phyloP scores from a whole-genome alignment of 2,797 vertebrate species.

The Rhadinocentrus ornatus region DNA sequence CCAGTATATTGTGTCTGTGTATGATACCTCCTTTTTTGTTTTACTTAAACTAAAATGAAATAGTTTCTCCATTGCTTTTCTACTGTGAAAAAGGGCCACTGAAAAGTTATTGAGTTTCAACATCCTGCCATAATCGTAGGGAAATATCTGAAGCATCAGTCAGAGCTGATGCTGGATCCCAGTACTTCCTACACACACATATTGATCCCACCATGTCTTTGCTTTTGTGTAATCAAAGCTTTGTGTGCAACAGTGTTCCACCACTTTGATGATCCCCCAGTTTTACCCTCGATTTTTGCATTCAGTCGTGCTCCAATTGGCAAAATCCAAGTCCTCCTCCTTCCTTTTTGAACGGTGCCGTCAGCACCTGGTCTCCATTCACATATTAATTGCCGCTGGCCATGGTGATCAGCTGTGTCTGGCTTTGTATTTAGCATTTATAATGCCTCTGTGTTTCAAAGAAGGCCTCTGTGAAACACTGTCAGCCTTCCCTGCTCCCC shows the following conservation, averaged over 20 bases:
- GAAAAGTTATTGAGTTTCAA: conserved; percentile 4
- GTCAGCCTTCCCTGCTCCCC: conserved; percentile 50
- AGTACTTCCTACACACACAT: conserved; percentile 16
- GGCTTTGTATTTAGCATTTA: conserved; percentile 75
- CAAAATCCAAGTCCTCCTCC: conserved; percentile 60
- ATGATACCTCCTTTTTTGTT: background rate
- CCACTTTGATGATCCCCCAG: conserved; percentile 64
- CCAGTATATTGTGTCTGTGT: background rate
- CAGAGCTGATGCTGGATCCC: conserved; percentile 4
- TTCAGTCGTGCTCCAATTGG: conserved; percentile 50
- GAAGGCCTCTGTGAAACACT: conserved; percentile 62
- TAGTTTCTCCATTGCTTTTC: background rate
- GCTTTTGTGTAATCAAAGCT: conserved; percentile 64
- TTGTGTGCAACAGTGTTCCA: conserved; percentile 38
- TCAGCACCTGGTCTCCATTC: conserved; percentile 81
- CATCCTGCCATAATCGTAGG: background rate
- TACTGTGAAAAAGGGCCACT: background rate
- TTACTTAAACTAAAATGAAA: background rate
- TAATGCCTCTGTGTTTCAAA: conserved; percentile 71
- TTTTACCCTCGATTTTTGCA: conserved; percentile 53
- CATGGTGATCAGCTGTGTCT: conserved; percentile 77
- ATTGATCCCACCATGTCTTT: conserved; percentile 59
- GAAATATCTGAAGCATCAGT: conserved; percentile 3
- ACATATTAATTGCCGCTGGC: conserved; percentile 77
- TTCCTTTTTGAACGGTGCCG: conserved; percentile 59